Evolutionary conservation across 2,113 vertebrate genomes (phyloP), one percentile per base, ranked within the genome.

Genomic region (Vimba vimba): DNA sequence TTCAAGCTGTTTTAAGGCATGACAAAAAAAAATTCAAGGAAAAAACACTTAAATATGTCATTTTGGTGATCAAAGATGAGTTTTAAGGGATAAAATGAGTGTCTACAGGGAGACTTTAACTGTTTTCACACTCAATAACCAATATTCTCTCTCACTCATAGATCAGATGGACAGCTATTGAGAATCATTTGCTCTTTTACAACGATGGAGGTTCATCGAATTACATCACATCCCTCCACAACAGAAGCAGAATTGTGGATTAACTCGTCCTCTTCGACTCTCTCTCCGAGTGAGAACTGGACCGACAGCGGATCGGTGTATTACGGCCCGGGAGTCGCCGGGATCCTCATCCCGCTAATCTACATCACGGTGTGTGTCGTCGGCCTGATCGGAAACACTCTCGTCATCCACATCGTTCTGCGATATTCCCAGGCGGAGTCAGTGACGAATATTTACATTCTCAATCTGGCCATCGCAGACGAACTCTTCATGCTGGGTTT

Each of bases 401-500:
- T 99, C 85, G 97, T 99, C 82, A 98, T 99, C 87, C 97, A 98
- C 0, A 96, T 99, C 27, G 95, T 98, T 0, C 94, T 99, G 87
- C 92, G 95, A 66, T 96, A 97, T 91, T 95, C 96, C 0, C 95
- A 96, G 71, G 96, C 95, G 0, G 95, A 97, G 50, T 98, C 97
- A 0, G 97, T 98, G 88, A 98, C 98, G 88, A 98, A 96, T 0
- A 95, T 98, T 91, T 99, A 99, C 91, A 99, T 99, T 90, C 93
- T 99, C 77, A 99, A 99, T 90, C 91, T 99, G 84, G 97, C 98
- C 0, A 91, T 99, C 68, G 98, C 98, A 0, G 98, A 99, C 0
- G 97, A 98, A 88, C 97, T 99, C 47, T 99, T 99, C 91, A 97
- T 99, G 97, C 93, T 99, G 50, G 97, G 97, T 0, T 93, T 99